Conservation (phyloP, 2,797 vertebrate species). For the Sarcophilus harrisii region DNA sequence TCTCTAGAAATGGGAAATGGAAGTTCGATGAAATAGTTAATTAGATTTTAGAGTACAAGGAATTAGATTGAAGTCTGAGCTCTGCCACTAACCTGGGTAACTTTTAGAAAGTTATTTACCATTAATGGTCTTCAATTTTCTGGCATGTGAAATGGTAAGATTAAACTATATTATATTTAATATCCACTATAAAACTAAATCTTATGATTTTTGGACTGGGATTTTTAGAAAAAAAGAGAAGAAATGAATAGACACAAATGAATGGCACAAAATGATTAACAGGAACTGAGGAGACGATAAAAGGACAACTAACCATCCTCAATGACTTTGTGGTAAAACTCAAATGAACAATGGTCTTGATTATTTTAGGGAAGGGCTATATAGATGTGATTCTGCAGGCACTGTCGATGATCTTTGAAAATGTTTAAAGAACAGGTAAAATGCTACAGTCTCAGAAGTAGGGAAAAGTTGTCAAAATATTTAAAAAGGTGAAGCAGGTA, state of each 20-base stretch:
- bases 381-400: background rate
- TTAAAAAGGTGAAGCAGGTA: background rate
- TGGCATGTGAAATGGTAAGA: background rate
- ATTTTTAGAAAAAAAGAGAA: background rate
- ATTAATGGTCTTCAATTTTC: background rate
- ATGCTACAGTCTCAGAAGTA: background rate
- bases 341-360: background rate
- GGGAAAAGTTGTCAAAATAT: background rate
- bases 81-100: background rate
- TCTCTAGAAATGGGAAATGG: background rate
- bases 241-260: background rate
- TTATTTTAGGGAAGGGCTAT: background rate
- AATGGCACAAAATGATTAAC: background rate
- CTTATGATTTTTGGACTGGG: background rate
- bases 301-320: background rate
- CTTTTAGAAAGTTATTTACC: background rate
- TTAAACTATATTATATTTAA: background rate
- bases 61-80: background rate
- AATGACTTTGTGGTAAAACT: background rate
- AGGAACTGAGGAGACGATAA: background rate
- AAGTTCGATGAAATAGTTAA: background rate
- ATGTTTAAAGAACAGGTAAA: background rate
- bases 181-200: background rate
- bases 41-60: background rate
- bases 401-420: background rate